These are phyloP conservation scores for Mamestra configurata DNA, from an alignment of 1,140 invertebrate species.

Conservation along the genomic window DNA sequence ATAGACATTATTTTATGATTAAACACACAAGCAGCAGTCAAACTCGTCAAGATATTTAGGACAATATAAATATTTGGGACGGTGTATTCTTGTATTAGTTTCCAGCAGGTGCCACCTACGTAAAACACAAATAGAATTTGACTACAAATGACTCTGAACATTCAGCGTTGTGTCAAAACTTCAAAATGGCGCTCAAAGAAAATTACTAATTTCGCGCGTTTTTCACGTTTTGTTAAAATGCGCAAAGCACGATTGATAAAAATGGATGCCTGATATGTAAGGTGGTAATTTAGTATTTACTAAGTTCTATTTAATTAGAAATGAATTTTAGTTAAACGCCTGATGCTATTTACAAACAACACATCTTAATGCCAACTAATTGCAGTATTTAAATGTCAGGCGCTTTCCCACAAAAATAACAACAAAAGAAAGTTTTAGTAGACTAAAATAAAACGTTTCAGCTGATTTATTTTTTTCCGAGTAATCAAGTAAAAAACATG, in stretches of 20 bases:
- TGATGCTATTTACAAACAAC: background rate
- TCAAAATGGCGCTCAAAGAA: conserved; percentile 27
- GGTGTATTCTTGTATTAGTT: conserved; percentile 24
- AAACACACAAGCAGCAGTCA: conserved; percentile 10
- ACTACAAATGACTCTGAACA: conserved; percentile 42
- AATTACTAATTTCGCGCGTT: too few relatives aligned
- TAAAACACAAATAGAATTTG: conserved; percentile 28
- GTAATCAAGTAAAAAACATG: background rate
- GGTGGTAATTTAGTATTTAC: too few relatives aligned
- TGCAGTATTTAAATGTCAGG: background rate
- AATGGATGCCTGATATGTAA: too few relatives aligned
- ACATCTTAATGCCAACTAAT: background rate
- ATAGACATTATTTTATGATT: conserved; percentile 21
- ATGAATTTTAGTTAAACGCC: background rate
- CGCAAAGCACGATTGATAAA: too few relatives aligned
- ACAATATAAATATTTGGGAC: conserved; percentile 40
- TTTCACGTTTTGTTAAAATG: background rate
- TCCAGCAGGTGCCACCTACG: conserved; percentile 48
- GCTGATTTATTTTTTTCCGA: background rate
- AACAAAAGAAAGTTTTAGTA: background rate
- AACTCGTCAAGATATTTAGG: conserved; percentile 46
- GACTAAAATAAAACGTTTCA: background rate
- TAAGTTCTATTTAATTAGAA: too few relatives aligned
- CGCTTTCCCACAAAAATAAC: background rate
- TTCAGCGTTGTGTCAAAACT: background rate